Base-by-base conservation (phyloP, 2,888 invertebrate species). In the Ennomos fuscantarius region DNA sequence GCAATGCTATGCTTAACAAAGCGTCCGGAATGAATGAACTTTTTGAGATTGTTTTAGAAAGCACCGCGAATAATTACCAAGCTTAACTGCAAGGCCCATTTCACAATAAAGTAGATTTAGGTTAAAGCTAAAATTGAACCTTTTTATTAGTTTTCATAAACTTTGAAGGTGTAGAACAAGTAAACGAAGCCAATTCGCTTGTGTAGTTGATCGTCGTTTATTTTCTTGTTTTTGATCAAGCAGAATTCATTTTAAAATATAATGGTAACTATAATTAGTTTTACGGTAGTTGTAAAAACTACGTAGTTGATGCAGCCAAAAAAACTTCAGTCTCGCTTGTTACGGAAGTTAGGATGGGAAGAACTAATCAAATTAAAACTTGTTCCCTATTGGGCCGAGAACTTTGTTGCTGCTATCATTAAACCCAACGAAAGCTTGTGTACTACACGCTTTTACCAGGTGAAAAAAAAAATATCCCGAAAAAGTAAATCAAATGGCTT, bases 351-450 rank as follows among this genome's bases (percentile, higher is more conserved):
- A 63, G 71, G 70, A 76, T 72, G 61, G 68, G 68, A 76, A 64
- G 65, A 81, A 79, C 81, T 81, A 82, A 82, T 79, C 81, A 81
- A 82, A 82, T 82, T 81, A 82, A 83, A 83, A 82, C 72, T 82
- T 81, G 55, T 66, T 72, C 68, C 69, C 72, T 69, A 62, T 64
- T 65, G 68, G 56, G 61, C 62, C 61, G 40, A 49, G 50, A 61
- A 70, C 55, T 70, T 69, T 58, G 55, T 63, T 64, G 43, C 50
- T 54, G 46, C 53, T 62, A 51, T 56, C 62, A 65, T 73, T 69
- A 71, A 68, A 60, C 59, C 54, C 39, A 60, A 59, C 55, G 39
- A 60, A 55, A 57, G 41, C 50, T 54, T 13, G 32, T 39, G 8
- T 12, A 33, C 24, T 44, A 24, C 13, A 51, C n/a, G 39, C 37